Base-by-base conservation (phyloP, 2,113 vertebrate species). In the Ivindomyrus marchei region DNA sequence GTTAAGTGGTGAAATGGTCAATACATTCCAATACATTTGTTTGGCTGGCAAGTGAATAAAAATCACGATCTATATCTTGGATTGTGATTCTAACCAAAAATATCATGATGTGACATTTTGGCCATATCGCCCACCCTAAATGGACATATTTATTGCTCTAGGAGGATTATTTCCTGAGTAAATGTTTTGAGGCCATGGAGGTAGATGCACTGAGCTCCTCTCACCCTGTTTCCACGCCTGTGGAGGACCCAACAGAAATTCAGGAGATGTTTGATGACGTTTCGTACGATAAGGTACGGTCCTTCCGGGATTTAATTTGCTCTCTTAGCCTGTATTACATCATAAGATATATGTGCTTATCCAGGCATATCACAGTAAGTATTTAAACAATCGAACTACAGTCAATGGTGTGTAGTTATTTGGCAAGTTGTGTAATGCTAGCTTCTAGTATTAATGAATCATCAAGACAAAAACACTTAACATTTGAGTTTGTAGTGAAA, bases 191-290 rank as follows among this genome's bases (percentile, higher is more conserved):
- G 87, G 98, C 96, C 4, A 98, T 98, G 98, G 97, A 96, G 87
- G 95, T 97, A 0, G 98, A 99, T 91, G 96, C 96, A 1, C 93
- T 99, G 45, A 97, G 95, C 94, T 98, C 97, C 0, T 98, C 98
- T 31, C 98, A 99, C 90, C 97, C 98, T 0, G 91, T 99, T 62
- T 98, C 97, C 66, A 96, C 95, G 39, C 94, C 95, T 0, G 97
- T 98, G 89, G 97, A 98, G 93, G 96, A 96, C 92, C 96, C 97
- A 91, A 94, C 96, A 85, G 95, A 98, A 94, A 99, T 98, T 93
- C 95, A 92, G 92, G 97, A 99, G 94, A 98, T 99, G 96, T 99
- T 99, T 90, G 98, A 99, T 89, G 92, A 96, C 0, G 97, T 99
- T 90, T 99, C 98, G 1, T 98, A 99, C 66, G 95, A 96, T 7